Conservation (phyloP, 1,140 invertebrate genomes). For the Tetramorium parvispinum region DNA sequence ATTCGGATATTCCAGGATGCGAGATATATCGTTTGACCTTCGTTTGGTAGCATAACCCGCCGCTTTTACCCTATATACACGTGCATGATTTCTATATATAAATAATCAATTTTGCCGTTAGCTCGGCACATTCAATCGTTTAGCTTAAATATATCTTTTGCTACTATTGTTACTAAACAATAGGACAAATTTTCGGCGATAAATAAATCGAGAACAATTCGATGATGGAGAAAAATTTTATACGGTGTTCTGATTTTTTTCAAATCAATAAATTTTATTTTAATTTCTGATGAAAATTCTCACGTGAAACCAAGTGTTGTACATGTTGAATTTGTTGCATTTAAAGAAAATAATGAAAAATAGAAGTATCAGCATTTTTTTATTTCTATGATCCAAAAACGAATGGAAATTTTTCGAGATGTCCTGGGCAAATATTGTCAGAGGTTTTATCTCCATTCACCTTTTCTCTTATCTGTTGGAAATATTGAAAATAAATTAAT, state of each 20-base stretch:
- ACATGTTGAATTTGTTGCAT: neutral
- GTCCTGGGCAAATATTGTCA: neutral
- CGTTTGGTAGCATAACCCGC: neutral
- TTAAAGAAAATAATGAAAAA: neutral
- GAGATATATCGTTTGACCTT: slow-evolving; percentile 48
- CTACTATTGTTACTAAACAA: neutral
- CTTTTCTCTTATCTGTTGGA: neutral
- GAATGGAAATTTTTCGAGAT: neutral
- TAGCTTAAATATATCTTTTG: neutral
- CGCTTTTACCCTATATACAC: slow-evolving; percentile 7
- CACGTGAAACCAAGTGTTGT: neutral
- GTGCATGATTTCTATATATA: slow-evolving; percentile 18
- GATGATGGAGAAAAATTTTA: neutral
- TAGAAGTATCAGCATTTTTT: neutral
- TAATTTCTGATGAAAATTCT: neutral
- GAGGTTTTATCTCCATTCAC: neutral
- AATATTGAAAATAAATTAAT: neutral
- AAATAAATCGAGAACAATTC: neutral
- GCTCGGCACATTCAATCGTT: neutral
- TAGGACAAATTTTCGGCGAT: neutral
- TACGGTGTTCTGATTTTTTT: neutral
- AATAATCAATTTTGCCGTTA: slow-evolving; percentile 11
- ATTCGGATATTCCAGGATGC: slow-evolving; percentile 37
- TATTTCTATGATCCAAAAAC: neutral
- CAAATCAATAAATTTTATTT: neutral